Evolutionary conservation across 1,140 invertebrate species (phyloP), one percentile per base, ranked within the genome.

Genomic region (Phthorimaea operculella): DNA sequence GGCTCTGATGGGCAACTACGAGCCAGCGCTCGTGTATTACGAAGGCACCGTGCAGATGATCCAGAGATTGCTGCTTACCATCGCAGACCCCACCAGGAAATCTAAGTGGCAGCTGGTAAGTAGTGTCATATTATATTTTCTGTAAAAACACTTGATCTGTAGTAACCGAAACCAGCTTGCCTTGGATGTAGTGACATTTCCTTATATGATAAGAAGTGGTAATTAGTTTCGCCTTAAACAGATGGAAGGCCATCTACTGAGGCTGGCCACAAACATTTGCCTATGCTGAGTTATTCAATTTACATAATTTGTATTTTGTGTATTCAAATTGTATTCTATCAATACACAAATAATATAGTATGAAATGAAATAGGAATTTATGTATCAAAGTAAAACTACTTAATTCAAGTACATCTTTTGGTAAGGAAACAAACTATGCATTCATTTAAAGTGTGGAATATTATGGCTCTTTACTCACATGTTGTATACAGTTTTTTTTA

Each of bases 1-100:
- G 92, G 95, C 96, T 54, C 86, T 98, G 59, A 92, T 95, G 73
- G 96, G 97, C 7, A 98, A 98, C 82, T 99, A 99, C 79, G 97
- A 98, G 72, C 95, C 94, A 55, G 94, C 96, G 10, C 88, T 92
- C 66, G 95, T 98, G 49, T 98, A 98, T 85, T 99, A 98, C 79
- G 94, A 98, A 86, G 95, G 96, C 50, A 94, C 96, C 4, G 88
- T 97, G 33, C 94, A 96, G 78, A 94, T 96, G 85, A 94, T 98
- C 66, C 93, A 96, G 70, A 91, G 90, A 65, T 88, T 97, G 21
- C 88, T 98, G 45, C 87, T 90, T 14, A 92, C 91, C 39, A 94
- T 96, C 48, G 92, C 89, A 12, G 96, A 91, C 81, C 90, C 90
- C 49, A 90, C 90, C 60, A 89, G 91, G 55, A 97, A 93, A 86